Evolutionary conservation across 1,140 invertebrate genomes (phyloP).

Genomic region (Magallana gigas): DNA sequence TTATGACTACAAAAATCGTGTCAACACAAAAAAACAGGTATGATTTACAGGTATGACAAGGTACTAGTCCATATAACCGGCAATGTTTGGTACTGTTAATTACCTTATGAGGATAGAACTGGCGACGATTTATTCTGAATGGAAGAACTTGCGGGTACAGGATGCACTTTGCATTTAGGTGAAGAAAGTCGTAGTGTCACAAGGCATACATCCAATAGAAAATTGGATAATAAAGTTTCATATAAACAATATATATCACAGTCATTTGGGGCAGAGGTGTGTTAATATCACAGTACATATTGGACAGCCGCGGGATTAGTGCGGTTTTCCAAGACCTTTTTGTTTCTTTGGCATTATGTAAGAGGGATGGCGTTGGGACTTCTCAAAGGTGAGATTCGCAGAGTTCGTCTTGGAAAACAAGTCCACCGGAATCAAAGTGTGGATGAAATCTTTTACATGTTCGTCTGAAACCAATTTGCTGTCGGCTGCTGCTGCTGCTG

Average conservation of each 20-base stretch:
- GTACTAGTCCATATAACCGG: too few species aligned
- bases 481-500: neutral
- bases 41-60: too few species aligned
- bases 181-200: neutral
- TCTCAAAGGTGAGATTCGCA: slow-evolving; percentile 40
- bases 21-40: too few species aligned
- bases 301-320: neutral
- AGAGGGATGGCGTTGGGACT: slow-evolving; percentile 52
- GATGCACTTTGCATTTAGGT: neutral
- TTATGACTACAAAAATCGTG: too few species aligned
- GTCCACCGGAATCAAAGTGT: slow-evolving; percentile 53
- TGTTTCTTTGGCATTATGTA: slow-evolving; percentile 43
- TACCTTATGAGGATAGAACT: neutral
- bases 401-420: slow-evolving; percentile 43
- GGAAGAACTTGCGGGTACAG: neutral
- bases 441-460: slow-evolving; percentile 55
- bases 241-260: slow-evolving; percentile 18
- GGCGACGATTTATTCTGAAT: neutral
- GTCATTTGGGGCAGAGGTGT: neutral
- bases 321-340: neutral
- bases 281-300: neutral
- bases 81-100: neutral
- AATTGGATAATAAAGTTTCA: slow-evolving; percentile 19
- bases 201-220: slow-evolving; percentile 2
- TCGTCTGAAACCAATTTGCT: slow-evolving; percentile 30